Percentiles rank a stretch among this genome's conserved stretches.
Evolutionary conservation across 2,888 invertebrate genomes (phyloP).

Genomic region (Arrhopalites spinosus): DNA sequence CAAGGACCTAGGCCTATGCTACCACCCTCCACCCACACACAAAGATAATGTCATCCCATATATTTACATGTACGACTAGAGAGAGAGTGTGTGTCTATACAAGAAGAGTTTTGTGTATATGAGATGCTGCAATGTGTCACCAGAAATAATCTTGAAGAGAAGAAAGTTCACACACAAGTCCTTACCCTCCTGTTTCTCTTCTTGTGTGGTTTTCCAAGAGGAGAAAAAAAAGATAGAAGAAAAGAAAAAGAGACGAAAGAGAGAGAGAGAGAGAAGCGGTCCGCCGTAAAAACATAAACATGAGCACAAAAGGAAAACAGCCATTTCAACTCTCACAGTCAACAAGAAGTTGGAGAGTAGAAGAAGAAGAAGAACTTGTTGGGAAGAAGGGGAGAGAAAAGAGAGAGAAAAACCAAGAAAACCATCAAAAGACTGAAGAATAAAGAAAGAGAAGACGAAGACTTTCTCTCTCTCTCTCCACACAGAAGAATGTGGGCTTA

Average conservation of each 20-base stretch:
- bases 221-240: slow-evolving; percentile 18
- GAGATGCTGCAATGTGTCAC: slow-evolving; percentile 13
- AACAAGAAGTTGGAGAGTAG: slow-evolving; percentile 29
- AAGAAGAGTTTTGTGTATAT: background rate
- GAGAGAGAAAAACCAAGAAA: slow-evolving; percentile 17
- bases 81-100: background rate
- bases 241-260: slow-evolving; percentile 10
- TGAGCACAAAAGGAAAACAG: slow-evolving; percentile 32
- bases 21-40: background rate
- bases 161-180: slow-evolving; percentile 25
- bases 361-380: slow-evolving; percentile 20
- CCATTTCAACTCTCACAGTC: slow-evolving; percentile 34
- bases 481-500: slow-evolving; percentile 24
- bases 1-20: background rate
- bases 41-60: background rate
- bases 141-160: slow-evolving; percentile 23
- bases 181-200: background rate
- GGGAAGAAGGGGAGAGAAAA: background rate
- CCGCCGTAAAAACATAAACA: slow-evolving; percentile 35
- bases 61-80: background rate
- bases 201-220: background rate
- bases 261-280: slow-evolving; percentile 15
- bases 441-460: background rate
- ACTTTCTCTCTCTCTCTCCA: background rate
- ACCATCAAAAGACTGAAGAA: slow-evolving; percentile 18